Conservation (phyloP, 2,113 vertebrate species). For the Piaya cayana region DNA sequence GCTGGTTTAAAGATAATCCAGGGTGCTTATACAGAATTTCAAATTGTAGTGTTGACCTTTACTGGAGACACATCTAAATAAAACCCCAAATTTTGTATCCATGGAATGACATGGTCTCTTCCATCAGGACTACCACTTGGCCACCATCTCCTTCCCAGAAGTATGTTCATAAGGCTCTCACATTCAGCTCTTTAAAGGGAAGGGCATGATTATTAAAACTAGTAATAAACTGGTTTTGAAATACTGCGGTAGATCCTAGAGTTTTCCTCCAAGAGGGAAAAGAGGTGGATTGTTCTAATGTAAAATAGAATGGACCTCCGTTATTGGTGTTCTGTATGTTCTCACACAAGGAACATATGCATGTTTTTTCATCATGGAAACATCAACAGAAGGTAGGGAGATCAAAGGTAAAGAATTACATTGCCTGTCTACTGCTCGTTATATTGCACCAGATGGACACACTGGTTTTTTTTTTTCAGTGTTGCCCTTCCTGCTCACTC, state of each 20-base stretch:
- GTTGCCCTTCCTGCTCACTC: neutral
- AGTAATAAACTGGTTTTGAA: neutral
- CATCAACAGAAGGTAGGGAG: neutral
- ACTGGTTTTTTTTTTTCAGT: neutral
- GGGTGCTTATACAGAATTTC: neutral
- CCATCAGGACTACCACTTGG: neutral
- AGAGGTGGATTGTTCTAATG: neutral
- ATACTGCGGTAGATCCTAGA: neutral
- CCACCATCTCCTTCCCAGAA: neutral
- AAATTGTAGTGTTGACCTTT: neutral
- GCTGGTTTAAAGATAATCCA: neutral
- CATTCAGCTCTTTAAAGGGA: neutral
- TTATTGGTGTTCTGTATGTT: neutral
- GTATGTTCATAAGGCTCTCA: neutral
- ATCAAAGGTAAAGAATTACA: neutral
- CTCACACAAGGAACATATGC: neutral
- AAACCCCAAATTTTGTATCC: neutral
- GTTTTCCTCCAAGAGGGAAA: neutral
- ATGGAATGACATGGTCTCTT: neutral
- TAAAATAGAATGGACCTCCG: neutral
- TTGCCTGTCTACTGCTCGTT: accelerated
- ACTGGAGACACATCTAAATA: neutral
- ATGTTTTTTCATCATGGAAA: neutral
- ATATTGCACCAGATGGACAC: neutral
- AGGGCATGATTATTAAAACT: neutral